phyloP scores from a whole-genome alignment of 2,888 invertebrate genomes.

The Spilarctia lutea region DNA sequence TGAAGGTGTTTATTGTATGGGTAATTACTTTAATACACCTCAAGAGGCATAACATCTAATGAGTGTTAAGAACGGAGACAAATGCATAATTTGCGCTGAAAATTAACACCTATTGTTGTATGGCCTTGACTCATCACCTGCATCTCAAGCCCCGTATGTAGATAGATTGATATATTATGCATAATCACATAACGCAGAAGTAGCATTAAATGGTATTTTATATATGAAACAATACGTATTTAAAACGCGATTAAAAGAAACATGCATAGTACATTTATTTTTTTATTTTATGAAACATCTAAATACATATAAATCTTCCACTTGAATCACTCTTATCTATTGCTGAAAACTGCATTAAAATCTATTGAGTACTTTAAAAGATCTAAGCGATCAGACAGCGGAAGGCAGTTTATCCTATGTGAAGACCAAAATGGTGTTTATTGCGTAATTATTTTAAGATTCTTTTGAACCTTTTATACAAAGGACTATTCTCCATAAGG shows the following conservation, averaged over 20 bases:
- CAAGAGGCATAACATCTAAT: constrained; percentile 14
- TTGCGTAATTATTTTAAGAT: too few species aligned
- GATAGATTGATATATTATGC: constrained; percentile 23
- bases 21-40: constrained; percentile 1
- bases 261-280: too few species aligned
- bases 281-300: too few species aligned
- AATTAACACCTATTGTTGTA: constrained; percentile 65
- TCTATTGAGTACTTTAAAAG: too few species aligned
- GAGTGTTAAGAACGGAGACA: constrained; percentile 32
- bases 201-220: neutral
- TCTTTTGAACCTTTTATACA: neutral
- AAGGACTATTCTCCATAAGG: neutral
- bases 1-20: neutral
- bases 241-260: neutral
- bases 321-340: too few species aligned
- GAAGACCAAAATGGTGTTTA: too few species aligned
- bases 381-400: too few species aligned
- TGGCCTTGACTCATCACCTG: constrained; percentile 58
- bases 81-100: constrained; percentile 53
- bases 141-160: constrained; percentile 57
- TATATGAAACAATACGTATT: neutral
- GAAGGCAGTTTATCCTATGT: too few species aligned
- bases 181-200: constrained; percentile 8
- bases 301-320: too few species aligned
- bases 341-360: too few species aligned